Evolutionary conservation across 2,113 vertebrate species (phyloP).

Genomic region (Ctenodactylus gundi): DNA sequence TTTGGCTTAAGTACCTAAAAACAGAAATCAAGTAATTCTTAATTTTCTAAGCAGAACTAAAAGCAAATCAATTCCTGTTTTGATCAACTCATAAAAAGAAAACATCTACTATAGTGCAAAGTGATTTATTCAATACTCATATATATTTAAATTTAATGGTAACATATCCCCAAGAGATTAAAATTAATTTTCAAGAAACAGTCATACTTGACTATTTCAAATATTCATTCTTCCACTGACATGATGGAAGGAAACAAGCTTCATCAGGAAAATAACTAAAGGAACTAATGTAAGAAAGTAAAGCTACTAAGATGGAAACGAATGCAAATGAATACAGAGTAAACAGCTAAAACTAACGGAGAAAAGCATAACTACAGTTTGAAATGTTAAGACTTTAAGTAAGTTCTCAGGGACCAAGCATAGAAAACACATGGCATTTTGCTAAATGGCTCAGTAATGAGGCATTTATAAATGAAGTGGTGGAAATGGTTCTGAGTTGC

Average conservation of each 20-base stretch:
- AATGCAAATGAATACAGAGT: background rate
- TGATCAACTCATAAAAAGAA: background rate
- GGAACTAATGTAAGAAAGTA: background rate
- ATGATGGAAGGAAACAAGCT: conserved; percentile 31
- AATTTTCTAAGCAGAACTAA: conserved; percentile 26
- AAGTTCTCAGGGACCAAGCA: background rate
- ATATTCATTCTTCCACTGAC: background rate
- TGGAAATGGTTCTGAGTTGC: background rate
- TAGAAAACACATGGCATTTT: conserved; percentile 13
- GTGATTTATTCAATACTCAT: background rate
- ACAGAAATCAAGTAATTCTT: conserved; percentile 30
- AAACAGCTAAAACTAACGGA: conserved; percentile 20
- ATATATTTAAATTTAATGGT: background rate
- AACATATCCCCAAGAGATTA: background rate
- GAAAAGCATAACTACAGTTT: background rate
- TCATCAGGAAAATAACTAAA: conserved; percentile 32
- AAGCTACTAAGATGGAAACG: conserved; percentile 15
- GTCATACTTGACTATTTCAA: background rate
- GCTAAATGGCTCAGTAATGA: background rate
- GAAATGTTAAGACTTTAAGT: background rate
- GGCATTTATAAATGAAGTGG: background rate
- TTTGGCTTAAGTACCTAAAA: conserved; percentile 6
- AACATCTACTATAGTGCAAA: background rate
- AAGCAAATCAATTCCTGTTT: conserved; percentile 17
- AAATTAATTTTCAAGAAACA: conserved; percentile 36